Conservation (phyloP, 2,797 vertebrate species). For the Bovichtus variegatus region DNA sequence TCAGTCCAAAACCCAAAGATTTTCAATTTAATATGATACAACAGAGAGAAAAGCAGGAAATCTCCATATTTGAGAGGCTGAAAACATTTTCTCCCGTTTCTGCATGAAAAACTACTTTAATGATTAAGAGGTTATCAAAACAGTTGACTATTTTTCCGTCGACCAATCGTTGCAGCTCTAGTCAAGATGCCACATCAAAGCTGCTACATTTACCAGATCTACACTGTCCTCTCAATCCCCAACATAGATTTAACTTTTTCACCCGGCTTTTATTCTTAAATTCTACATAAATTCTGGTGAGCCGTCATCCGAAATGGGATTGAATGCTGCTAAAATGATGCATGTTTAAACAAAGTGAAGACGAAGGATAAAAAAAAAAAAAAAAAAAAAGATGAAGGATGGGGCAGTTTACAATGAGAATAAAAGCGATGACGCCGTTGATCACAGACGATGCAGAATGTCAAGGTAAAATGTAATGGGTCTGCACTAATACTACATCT, state of each 20-base stretch:
- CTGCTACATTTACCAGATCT: conserved; percentile 2
- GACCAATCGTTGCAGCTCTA: too few species aligned
- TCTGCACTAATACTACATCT: neutral
- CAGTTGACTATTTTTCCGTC: too few species aligned
- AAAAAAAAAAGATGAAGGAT: neutral
- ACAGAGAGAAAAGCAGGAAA: too few species aligned
- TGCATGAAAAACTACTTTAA: too few species aligned
- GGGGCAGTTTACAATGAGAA: neutral
- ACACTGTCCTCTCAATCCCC: neutral
- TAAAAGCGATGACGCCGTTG: conserved; percentile 6
- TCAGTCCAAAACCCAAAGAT: too few species aligned
- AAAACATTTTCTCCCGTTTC: too few species aligned
- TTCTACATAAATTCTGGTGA: neutral
- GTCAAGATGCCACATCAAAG: conserved; percentile 35
- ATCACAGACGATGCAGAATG: neutral
- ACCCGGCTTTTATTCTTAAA: neutral
- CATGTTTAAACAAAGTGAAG: neutral
- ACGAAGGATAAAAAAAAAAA: too few species aligned
- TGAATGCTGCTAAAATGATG: neutral
- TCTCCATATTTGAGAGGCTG: too few species aligned
- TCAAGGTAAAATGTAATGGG: neutral
- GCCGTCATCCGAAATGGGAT: neutral
- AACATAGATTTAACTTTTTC: neutral
- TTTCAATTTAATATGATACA: too few species aligned
- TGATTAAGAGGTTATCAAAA: too few species aligned